Evolutionary conservation across 2,113 vertebrate species (phyloP), one percentile per base, ranked within the genome.

Genomic region (Lamprotornis superbus): DNA sequence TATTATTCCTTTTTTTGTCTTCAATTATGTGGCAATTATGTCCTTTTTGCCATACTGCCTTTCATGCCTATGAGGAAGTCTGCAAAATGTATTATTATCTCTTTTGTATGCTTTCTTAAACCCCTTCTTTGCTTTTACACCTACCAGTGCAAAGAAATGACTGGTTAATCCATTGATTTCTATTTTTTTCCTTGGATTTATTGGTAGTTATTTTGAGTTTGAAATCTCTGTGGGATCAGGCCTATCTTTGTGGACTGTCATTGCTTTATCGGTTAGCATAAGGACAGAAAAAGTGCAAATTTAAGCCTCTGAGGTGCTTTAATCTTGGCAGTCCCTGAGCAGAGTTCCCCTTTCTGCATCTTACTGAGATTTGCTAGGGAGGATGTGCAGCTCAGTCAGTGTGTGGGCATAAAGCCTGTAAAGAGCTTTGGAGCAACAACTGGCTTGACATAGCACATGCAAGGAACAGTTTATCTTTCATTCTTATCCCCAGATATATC

Each of bases 401-500:
- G 92, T 87, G 95, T 93, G 93, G 95, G 93, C 95, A 95, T 86
- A 93, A 95, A 96, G 92, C 79, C 37, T 89, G 86, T 93, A 95
- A 94, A 84, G 86, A 95, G 90, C 94, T 96, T 94, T 96, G 92
- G 74, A 95, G 60, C 59, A 92, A 80, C 87, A 96, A 90, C 83
- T 95, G 83, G n/a, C 90, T 81, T 86, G 76, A 75, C 49, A 76
- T 61, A 94, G 70, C 68, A 65, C 61, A 53, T 73, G 73, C 86
- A 91, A 61, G 77, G 67, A 87, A 64, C 40, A 60, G 84, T 92
- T 92, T 93, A 19, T 84, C 90, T 92, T 93, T 94, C 88, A 53
- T 93, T 90, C 92, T 93, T 75, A 90, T 68, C 53, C 15, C 16
- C 27, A 44, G 8, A n/a, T 71, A 50, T 75, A 78, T 70, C 71